phyloP scores from a whole-genome alignment of 2,888 invertebrate genomes.

The Archaeoteleia sp. region DNA sequence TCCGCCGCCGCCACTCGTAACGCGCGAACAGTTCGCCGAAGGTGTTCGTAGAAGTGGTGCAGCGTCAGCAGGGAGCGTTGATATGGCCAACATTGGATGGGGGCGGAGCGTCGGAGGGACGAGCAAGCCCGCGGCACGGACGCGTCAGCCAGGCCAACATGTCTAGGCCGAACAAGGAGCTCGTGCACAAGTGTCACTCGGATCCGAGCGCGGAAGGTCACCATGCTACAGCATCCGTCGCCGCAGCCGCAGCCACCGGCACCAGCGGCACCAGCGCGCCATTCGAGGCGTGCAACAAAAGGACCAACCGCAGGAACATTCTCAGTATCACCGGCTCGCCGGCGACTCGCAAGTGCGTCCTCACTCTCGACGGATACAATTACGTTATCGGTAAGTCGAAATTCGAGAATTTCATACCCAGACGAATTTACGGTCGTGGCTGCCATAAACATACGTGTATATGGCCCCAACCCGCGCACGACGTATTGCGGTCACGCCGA shows the following conservation, averaged over 20 bases:
- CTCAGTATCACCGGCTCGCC: conserved; percentile 73
- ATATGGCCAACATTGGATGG: conserved; percentile 27
- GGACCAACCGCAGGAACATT: conserved; percentile 57
- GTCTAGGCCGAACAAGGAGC: conserved; percentile 77
- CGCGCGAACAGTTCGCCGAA: background rate
- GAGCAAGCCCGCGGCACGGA: conserved; percentile 1
- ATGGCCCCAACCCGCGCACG: no score
- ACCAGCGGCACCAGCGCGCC: no score
- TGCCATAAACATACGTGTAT: no score
- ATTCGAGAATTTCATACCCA: background rate
- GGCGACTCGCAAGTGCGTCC: conserved; percentile 85
- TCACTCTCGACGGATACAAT: conserved; percentile 89
- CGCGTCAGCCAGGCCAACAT: conserved; percentile 55
- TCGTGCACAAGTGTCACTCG: conserved; percentile 82
- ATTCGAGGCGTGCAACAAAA: conserved; percentile 52
- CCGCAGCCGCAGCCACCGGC: conserved; percentile 30
- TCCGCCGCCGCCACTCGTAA: conserved; percentile 18
- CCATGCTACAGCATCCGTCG: conserved; percentile 54
- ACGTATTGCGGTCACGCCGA: no score
- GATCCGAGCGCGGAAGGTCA: conserved; percentile 79
- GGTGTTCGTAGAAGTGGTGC: background rate
- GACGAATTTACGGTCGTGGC: background rate
- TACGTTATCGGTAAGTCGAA: conserved; percentile 88
- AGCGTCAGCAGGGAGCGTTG: conserved; percentile 5
- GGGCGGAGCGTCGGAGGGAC: conserved; percentile 14